A percentile compares a stretch with the other conserved stretches of the same genome.
These are phyloP conservation scores for Choristoneura fumiferana DNA, from an alignment of 1,140 invertebrate genomes.

Conservation along the genomic window DNA sequence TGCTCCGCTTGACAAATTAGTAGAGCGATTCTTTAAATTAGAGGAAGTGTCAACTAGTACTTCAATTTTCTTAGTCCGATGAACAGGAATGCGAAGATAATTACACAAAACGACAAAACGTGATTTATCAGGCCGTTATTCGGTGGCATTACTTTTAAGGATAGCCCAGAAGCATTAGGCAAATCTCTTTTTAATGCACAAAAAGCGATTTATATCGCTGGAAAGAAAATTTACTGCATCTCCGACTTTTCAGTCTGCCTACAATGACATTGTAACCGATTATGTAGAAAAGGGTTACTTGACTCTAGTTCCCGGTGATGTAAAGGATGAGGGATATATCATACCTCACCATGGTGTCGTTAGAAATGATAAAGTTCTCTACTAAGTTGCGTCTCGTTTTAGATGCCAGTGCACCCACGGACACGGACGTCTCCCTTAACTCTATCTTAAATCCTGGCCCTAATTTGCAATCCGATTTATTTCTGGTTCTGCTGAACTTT, in stretches of 20 bases:
- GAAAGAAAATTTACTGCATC: neutral
- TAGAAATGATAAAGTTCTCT: slow-evolving; percentile 18
- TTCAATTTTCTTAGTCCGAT: too few relatives aligned
- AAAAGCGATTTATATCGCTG: neutral
- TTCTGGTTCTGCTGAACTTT: slow-evolving; percentile 23
- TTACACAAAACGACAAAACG: too few relatives aligned
- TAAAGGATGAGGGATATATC: neutral
- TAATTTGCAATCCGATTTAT: too few relatives aligned
- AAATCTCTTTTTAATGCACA: neutral
- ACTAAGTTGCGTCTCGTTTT: slow-evolving; percentile 25
- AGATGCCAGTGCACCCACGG: too few relatives aligned
- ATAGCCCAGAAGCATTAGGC: neutral
- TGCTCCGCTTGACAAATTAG: too few relatives aligned
- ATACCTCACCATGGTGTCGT: slow-evolving; percentile 27
- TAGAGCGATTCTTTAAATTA: too few relatives aligned
- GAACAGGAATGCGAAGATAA: too few relatives aligned
- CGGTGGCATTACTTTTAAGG: neutral
- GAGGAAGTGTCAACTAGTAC: too few relatives aligned
- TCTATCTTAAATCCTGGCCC: too few relatives aligned
- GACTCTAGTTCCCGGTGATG: neutral
- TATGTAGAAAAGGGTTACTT: neutral
- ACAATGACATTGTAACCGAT: neutral
- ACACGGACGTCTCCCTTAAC: too few relatives aligned
- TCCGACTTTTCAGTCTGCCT: neutral
- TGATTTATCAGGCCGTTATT: too few relatives aligned